Base-by-base conservation (phyloP, 2,888 invertebrate genomes). In the Lordiphosa fenestrarum region DNA sequence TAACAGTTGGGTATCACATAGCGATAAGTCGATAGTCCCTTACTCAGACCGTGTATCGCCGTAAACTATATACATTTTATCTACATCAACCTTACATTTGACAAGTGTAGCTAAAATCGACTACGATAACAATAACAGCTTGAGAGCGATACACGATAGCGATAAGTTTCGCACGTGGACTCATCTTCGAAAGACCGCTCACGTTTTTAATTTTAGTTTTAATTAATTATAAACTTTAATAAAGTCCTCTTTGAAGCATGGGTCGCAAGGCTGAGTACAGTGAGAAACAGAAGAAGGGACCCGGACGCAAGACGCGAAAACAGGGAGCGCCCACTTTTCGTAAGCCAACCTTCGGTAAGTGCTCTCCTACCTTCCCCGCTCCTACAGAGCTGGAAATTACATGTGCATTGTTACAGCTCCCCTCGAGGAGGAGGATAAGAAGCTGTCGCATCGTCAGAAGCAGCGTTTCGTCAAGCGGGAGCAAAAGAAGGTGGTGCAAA, bases 251-350 rank as follows among this genome's bases (percentile, higher is more conserved):
- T 44, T 15, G 6, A 50, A 85, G 6, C n/a, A 97, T 97, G 97
- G 96, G 96, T 66, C 92, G 96, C 39, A 96, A 96, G 90, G 96
- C 95, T 4, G 94, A 94, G 84, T 96, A 94, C 88, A 92, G 91
- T 72, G 94, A 95, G 77, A 92, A 93, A 71, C 92, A 92, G 2
- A 95, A 95, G 86, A 94, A 93, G 80, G 97, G 97, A 0, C 96
- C 95, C 6, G 97, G 97, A 0, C 92, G 94, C 69, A 98, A 97
- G 89, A 91, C 96, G 0, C 94, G 93, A 73, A 98, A 97, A 86
- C 98, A 98, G 86, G 92, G 93, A 40, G 94, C 95, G 75, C 97
- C 98, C 1, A 91, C 91, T 46, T 89, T 86, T 59, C 67, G 73
- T 2, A 88, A 89, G 52, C 80, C 85, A 60, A 66, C 87, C 0